Base-by-base conservation (phyloP, 2,113 vertebrate genomes). In the Noctilio leporinus region DNA sequence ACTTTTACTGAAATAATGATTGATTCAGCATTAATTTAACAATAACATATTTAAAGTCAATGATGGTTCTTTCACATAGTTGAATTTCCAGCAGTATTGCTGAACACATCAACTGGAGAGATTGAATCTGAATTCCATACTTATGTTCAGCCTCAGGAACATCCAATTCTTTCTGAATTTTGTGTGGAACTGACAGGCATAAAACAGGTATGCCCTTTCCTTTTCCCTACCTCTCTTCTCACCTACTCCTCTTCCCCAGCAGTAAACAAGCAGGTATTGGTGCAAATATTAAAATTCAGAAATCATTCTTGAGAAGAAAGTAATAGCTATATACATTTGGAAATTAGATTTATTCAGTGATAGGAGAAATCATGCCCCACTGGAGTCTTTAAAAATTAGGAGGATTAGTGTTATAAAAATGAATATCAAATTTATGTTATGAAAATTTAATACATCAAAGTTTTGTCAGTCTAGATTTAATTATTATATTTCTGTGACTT, bases 101-200 rank as follows among this genome's bases (percentile, higher is more conserved):
- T 99, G 78, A 99, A 99, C 97, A 98, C 99, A 0, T 98, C 98
- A 24, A 99, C 98, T 1, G 99, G 99, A 75, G 97, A 98, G 30
- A 96, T 98, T 4, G 99, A 99, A 95, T 98, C 99, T 2, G 99
- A 99, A 95, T 99, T 99, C 97, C 99, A 99, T 85, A 89, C 96
- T 0, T 99, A 99, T 0, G 98, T 99, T 38, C 99, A 99, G 94
- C 99, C 99, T 5, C 99, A 99, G 86, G 99, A 99, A 45, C 99
- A 99, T 45, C 99, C 99, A 10, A 0, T 98, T 67, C 98, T 99
- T 85, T 99, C 99, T 0, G 97, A 97, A 4, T 99, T 99, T 97
- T 99, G 99, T 92, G 99, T 97, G 20, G 98, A 99, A 92, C 98
- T 99, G 15, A 99, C 99, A 0, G 99, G 99, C 47, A 99, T 99